Base-by-base conservation (phyloP, 2,797 vertebrate genomes). In the Helostoma temminkii region DNA sequence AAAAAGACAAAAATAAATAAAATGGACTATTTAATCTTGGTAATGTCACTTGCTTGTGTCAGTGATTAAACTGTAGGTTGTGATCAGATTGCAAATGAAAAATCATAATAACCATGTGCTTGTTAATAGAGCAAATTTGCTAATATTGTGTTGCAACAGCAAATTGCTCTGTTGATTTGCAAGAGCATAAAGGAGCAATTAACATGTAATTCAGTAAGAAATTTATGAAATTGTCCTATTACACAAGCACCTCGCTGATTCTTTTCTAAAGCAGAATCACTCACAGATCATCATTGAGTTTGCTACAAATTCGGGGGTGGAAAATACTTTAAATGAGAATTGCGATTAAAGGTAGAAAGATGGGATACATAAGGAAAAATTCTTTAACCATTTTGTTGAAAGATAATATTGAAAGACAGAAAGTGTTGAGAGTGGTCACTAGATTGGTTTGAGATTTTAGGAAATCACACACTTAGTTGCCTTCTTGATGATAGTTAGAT, bases 101-200 rank as follows among this genome's bases (percentile, higher is more conserved):
- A 71, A 61, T 47, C 43, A 61, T 36, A 50, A 71, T 73, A 69
- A 78, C 60, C 48, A 76, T 62, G 41, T 48, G 45, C 66, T 52
- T 65, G 63, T 72, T 62, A 53, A 65, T 60, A 49, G 45, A 69
- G 69, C 58, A 80, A 66, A 75, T 81, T 50, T 76, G 69, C 63
- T 15, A 64, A 76, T 63, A 52, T 63, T 82, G 79, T 76, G 61
- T 71, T 56, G 67, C 70, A 30, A 49, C 39, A 39, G 74, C 64
- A 80, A 74, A 74, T 74, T 67, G 71, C 64, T 72, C 22, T 16
- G 36, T 66, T 84, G 36, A 77, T 84, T 78, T 74, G 63, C 66
- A 18, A 45, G 22, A 82, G 74, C 61, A 73, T 52, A 58, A 84
- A 67, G 61, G 22, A 0, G 62, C 56, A 73, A 82, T 85, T 82